A percentile compares a stretch with the other conserved stretches of the same genome.
Evolutionary conservation across 2,888 invertebrate genomes (phyloP).

Genomic region (Drosophila anceps): DNA sequence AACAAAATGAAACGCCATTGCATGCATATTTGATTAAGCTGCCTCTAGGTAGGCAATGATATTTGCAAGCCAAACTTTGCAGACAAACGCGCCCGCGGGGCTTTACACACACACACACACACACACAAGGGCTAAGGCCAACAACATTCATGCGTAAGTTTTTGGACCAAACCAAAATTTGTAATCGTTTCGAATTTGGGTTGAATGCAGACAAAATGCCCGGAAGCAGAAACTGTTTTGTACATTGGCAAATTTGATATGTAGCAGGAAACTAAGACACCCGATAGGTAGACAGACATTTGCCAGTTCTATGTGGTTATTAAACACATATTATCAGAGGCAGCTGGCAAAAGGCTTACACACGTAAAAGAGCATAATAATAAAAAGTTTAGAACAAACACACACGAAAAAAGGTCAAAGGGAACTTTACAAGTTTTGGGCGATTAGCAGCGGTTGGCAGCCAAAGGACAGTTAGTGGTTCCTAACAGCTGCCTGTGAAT

Average conservation of each 20-base stretch:
- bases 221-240: conserved; percentile 68
- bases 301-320: conserved; percentile 34
- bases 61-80: conserved; percentile 69
- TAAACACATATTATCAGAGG: conserved; percentile 51
- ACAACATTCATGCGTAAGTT: conserved; percentile 57
- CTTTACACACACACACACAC: conserved; percentile 9
- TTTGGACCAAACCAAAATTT: conserved; percentile 52
- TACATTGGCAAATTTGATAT: conserved; percentile 63
- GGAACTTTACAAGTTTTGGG: conserved; percentile 23
- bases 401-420: conserved; percentile 10
- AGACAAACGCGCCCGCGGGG: conserved; percentile 63
- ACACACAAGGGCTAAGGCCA: conserved; percentile 45
- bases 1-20: conserved; percentile 49
- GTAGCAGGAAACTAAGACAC: conserved; percentile 27
- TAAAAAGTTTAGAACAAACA: conserved; percentile 22
- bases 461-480: conserved; percentile 5
- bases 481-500: conserved; percentile 53
- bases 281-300: conserved; percentile 29
- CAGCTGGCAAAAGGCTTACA: conserved; percentile 21
- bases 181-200: conserved; percentile 32
- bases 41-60: conserved; percentile 63
- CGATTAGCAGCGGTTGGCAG: conserved; percentile 39
- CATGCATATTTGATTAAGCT: conserved; percentile 72
- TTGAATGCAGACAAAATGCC: conserved; percentile 52
- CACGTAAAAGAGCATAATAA: conserved; percentile 15